Evolutionary conservation across 2,797 vertebrate species (phyloP).

Genomic region (Pyrocephalus nanus): DNA sequence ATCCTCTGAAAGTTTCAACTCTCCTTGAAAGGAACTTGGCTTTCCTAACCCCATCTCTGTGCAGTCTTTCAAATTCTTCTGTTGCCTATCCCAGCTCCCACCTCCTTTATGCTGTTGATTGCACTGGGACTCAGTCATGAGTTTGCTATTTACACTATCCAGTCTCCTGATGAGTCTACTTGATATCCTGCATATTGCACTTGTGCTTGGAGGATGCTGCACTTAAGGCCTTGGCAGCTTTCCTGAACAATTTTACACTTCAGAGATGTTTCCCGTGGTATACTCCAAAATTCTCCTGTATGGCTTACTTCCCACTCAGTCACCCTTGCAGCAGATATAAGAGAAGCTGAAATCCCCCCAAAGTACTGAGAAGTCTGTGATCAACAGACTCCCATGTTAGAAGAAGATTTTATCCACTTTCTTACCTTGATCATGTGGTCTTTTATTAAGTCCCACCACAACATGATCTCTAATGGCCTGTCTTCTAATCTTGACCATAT

Average conservation of each 20-base stretch:
- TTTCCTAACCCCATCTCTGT: neutral
- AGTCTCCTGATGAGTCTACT: neutral
- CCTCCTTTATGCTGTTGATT: neutral
- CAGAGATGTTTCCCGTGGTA: neutral
- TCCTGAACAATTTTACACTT: neutral
- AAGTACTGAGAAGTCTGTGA: neutral
- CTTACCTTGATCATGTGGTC: neutral
- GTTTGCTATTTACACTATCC: neutral
- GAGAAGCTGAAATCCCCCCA: neutral
- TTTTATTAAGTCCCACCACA: neutral
- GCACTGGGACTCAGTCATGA: neutral
- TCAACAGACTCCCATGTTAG: neutral
- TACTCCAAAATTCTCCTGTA: neutral
- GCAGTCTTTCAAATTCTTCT: neutral
- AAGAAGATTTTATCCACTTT: neutral
- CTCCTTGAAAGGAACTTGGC: neutral
- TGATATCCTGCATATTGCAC: neutral
- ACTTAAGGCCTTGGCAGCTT: neutral
- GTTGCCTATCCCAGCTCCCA: neutral
- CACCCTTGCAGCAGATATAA: neutral
- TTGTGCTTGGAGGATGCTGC: neutral
- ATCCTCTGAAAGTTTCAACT: neutral
- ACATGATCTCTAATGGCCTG: neutral
- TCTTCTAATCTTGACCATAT: neutral
- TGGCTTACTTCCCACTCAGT: neutral